These are phyloP conservation scores for Onthophagus sagittarius DNA, from an alignment of 2,888 invertebrate genomes.

Conservation along the genomic window DNA sequence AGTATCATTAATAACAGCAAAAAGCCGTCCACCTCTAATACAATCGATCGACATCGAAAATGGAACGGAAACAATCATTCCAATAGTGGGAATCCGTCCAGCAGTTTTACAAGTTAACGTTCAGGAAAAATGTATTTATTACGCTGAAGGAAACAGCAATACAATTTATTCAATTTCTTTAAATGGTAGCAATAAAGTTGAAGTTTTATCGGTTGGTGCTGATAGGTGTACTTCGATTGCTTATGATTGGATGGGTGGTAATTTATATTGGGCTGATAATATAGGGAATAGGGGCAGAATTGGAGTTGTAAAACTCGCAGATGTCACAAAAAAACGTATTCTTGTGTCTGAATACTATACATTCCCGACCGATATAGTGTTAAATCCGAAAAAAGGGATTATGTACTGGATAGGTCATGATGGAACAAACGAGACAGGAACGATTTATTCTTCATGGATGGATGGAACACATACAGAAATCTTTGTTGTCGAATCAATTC, in stretches of 20 bases:
- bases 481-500: slow-evolving; percentile 54
- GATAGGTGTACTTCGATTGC: slow-evolving; percentile 72
- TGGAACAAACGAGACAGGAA: slow-evolving; percentile 47
- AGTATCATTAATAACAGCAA: slow-evolving; percentile 63
- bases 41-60: slow-evolving; percentile 57
- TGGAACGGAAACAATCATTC: slow-evolving; percentile 60
- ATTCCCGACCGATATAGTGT: slow-evolving; percentile 57
- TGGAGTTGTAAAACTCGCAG: slow-evolving; percentile 62
- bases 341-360: slow-evolving; percentile 55
- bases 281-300: slow-evolving; percentile 57
- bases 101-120: slow-evolving; percentile 68
- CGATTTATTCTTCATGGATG: slow-evolving; percentile 69
- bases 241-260: slow-evolving; percentile 77
- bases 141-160: slow-evolving; percentile 31
- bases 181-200: slow-evolving; percentile 1
- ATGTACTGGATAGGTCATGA: slow-evolving; percentile 80
- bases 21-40: slow-evolving; percentile 67
- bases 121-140: slow-evolving; percentile 59
- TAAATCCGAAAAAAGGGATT: slow-evolving; percentile 65
- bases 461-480: slow-evolving; percentile 63
- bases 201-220: slow-evolving; percentile 52
- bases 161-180: slow-evolving; percentile 44
- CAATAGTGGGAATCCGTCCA: slow-evolving; percentile 66
- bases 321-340: slow-evolving; percentile 54
- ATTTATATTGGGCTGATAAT: slow-evolving; percentile 82